Base-by-base conservation (phyloP, 2,113 vertebrate genomes). In the Machaerirhynchus nigripectus region DNA sequence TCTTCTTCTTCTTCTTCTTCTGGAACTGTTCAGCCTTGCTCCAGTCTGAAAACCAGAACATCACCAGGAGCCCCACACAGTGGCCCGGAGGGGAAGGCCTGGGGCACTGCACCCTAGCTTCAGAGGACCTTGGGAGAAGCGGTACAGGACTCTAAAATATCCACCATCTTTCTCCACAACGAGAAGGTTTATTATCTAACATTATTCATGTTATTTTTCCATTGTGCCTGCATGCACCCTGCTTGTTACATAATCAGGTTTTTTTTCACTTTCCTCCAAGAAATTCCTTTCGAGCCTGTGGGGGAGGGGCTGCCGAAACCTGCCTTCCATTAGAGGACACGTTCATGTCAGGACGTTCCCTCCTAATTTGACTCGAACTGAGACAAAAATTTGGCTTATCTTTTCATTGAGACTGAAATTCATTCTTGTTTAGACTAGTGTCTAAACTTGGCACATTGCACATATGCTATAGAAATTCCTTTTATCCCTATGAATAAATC, bases 341-440 rank as follows among this genome's bases (percentile, higher is more conserved):
- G 15, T 37, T 59, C 57, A 59, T 37, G 15, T 59, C 57, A 59
- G 10, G 57, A 37, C 10, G 1, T 59, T 59, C 15, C 15, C n/a
- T 59, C n/a, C n/a, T 59, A 59, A 37, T 59, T 59, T 59, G n/a
- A 17, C 57, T 37, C 57, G 26, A 59, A 37, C 23, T 7, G 7
- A 37, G 57, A 59, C n/a, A 37, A 59, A 37, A 59, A 37, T 26
- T 37, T 59, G n/a, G 22, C 75, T 79, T 87, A 93, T 73, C 87
- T 79, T 82, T 65, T 64, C 40, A 80, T 2, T 73, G 75, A 59
- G 84, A 91, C n/a, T 55, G 65, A 95, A 97, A 95, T 82, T 83
- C 46, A 31, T 53, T 94, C 61, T 50, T 96, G 87, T 87, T 94
- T 91, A 87, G 91, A 59, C 69, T 94, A 84, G 35, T 12, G 60